Base-by-base conservation (phyloP, 2,113 vertebrate genomes). In the Mesoclemmys tuberculata region DNA sequence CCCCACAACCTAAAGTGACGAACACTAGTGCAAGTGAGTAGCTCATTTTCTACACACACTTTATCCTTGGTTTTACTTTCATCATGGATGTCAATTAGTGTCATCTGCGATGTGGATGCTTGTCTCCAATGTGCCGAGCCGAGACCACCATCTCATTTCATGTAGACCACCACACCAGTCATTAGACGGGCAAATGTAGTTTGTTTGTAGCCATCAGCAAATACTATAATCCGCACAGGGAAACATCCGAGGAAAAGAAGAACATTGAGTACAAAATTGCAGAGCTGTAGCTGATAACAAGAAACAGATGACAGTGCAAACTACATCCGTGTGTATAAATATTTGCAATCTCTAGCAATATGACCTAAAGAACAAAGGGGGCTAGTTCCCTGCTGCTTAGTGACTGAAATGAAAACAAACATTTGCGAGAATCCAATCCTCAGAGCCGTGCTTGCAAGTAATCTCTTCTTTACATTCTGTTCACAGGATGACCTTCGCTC, bases 401-500 rank as follows among this genome's bases (percentile, higher is more conserved):
- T 95, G 96, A 97, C 96, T 90, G 93, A 78, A 95, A 97, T 0
- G 5, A 97, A 98, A 98, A 97, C 97, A 98, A 98, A 97, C 95
- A 96, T 91, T 93, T 95, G 93, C 96, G 92, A 80, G 77, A 94
- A 82, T 85, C 84, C 91, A 26, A 74, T 95, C 92, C 94, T 27
- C 80, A 85, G 94, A 77, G 84, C 93, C 51, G 86, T 5, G 74
- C 80, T 85, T 5, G 38, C 93, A 74, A 55, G 89, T 35, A 90
- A 96, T 95, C 64, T 80, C 68, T 81, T 92, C 87, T 95, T 96
- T 86, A 93, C 82, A 91, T 90, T 79, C 86, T 49, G 93, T 95
- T 94, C 84, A 7, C 79, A 64, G 97, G 92, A 75, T 85, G 90
- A 83, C 85, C 96, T 78, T 4, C 31, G 93, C 93, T 90, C 88